Percentiles rank a stretch among this genome's conserved stretches.
Evolutionary conservation across 2,888 invertebrate genomes (phyloP).

Genomic region (Andrena bicolor): DNA sequence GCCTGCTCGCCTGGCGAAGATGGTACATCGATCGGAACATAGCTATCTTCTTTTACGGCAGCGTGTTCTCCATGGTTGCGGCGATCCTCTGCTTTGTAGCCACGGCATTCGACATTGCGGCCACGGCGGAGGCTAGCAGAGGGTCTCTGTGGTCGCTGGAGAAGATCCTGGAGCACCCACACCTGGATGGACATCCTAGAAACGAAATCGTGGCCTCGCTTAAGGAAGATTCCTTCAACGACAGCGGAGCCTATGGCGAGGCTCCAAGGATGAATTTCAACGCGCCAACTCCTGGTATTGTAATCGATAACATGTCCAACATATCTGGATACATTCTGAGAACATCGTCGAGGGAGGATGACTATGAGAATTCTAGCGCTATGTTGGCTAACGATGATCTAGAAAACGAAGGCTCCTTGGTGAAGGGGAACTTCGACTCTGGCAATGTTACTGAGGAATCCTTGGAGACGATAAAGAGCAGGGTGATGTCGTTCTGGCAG

Average conservation of each 20-base stretch:
- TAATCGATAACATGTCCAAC: slow-evolving; percentile 50
- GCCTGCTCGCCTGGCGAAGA: slow-evolving; percentile 88
- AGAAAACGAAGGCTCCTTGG: slow-evolving; percentile 3
- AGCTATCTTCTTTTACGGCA: slow-evolving; percentile 87
- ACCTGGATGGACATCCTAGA: neutral
- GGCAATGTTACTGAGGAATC: slow-evolving; percentile 37
- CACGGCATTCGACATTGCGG: slow-evolving; percentile 84
- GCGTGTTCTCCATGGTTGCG: slow-evolving; percentile 86
- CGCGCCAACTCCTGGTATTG: slow-evolving; percentile 40
- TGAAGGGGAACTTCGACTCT: neutral
- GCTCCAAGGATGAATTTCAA: neutral
- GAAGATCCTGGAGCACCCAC: slow-evolving; percentile 40
- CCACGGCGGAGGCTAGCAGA: slow-evolving; percentile 75
- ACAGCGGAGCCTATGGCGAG: neutral
- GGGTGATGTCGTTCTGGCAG: slow-evolving; percentile 51
- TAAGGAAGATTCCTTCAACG: slow-evolving; percentile 18
- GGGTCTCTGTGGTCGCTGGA: slow-evolving; percentile 60
- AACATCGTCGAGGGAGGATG: neutral
- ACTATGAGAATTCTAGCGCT: neutral
- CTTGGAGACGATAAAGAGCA: slow-evolving; percentile 30
- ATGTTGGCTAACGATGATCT: neutral
- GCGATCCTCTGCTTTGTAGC: slow-evolving; percentile 86
- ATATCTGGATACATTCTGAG: slow-evolving; percentile 55
- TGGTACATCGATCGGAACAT: slow-evolving; percentile 90
- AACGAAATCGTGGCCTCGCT: slow-evolving; percentile 13